Conservation (phyloP, 2,888 invertebrate genomes). For the Tenthredo mesomela region DNA sequence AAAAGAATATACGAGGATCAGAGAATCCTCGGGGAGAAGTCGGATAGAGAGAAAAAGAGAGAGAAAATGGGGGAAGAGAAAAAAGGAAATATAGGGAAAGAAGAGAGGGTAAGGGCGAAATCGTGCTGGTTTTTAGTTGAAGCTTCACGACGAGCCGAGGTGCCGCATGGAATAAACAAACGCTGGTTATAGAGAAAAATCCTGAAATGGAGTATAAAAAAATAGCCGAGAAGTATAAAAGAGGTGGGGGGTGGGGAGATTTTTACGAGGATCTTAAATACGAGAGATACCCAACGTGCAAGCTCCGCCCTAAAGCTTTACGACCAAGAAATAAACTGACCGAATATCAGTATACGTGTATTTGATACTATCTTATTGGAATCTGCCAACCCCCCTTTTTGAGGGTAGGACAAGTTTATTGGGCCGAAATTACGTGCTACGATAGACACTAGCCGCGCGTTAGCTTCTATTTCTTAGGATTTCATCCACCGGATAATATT, state of each 20-base stretch:
- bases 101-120: not conserved
- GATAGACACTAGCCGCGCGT: not conserved
- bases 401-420: slow-evolving; percentile 43
- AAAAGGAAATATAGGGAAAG: not conserved
- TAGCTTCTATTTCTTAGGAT: not conserved
- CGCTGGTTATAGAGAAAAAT: slow-evolving; percentile 26
- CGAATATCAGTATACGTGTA: slow-evolving; percentile 53
- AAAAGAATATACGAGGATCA: not conserved
- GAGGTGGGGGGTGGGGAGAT: not conserved
- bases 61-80: not conserved
- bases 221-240: slow-evolving; percentile 39
- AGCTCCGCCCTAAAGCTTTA: slow-evolving; percentile 45
- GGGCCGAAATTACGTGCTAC: slow-evolving; percentile 34
- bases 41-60: not conserved
- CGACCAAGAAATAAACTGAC: slow-evolving; percentile 52
- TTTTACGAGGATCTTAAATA: slow-evolving; percentile 54
- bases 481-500: not conserved
- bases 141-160: slow-evolving; percentile 2
- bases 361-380: slow-evolving; percentile 50
- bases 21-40: not conserved
- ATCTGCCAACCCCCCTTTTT: slow-evolving; percentile 19
- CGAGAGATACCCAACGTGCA: slow-evolving; percentile 33
- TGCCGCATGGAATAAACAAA: slow-evolving; percentile 28
- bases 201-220: slow-evolving; percentile 36
- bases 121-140: slow-evolving; percentile 33